Evolutionary conservation across 2,797 vertebrate genomes (phyloP).

Genomic region (Sebastes cheni): DNA sequence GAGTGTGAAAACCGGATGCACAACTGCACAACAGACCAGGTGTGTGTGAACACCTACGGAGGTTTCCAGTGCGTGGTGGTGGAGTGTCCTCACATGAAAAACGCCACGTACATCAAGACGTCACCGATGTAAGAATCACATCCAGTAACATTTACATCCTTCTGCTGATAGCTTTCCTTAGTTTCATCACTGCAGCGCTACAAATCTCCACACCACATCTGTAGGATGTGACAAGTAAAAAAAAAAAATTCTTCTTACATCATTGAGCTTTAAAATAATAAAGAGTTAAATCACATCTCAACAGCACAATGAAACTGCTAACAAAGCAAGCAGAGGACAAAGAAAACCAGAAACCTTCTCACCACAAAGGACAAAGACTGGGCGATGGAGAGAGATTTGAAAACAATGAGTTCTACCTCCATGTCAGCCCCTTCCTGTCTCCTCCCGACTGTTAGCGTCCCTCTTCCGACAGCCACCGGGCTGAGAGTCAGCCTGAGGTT

Average conservation of each 20-base stretch:
- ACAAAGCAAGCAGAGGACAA: constrained; percentile 1
- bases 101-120: constrained; percentile 88
- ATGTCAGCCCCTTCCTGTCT: constrained; percentile 24
- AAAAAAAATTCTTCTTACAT: background rate
- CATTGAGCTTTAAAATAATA: background rate
- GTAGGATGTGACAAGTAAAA: too few species aligned
- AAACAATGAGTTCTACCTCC: constrained; percentile 47
- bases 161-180: background rate
- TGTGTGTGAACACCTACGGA: constrained; percentile 87
- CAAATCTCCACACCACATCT: background rate
- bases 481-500: constrained; percentile 29
- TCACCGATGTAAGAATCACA: constrained; percentile 82
- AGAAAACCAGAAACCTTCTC: constrained; percentile 17
- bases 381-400: background rate
- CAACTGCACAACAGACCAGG: constrained; percentile 80
- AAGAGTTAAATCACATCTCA: background rate
- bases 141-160: accelerated
- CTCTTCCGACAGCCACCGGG: background rate
- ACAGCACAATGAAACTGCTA: constrained; percentile 17
- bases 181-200: background rate
- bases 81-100: constrained; percentile 79
- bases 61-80: constrained; percentile 82
- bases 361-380: constrained; percentile 20
- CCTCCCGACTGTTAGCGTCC: constrained; percentile 40
- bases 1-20: constrained; percentile 81